These are phyloP conservation scores for Dryoscopus gambensis DNA, from an alignment of 2,113 vertebrate genomes.

Conservation along the genomic window DNA sequence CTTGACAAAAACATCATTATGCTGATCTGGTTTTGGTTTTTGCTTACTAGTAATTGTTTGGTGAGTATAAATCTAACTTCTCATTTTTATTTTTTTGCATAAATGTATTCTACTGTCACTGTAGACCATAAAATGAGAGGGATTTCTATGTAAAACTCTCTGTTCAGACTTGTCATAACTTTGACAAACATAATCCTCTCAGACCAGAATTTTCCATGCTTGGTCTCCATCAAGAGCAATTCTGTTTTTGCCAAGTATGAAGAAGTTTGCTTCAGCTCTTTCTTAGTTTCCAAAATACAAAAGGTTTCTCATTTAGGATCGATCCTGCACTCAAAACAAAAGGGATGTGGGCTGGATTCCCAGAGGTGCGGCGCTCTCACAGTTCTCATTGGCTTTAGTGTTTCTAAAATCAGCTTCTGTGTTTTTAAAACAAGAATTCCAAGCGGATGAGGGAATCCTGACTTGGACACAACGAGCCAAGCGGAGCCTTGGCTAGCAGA, in stretches of 20 bases:
- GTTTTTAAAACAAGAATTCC: constrained; percentile 47
- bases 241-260: constrained; percentile 25
- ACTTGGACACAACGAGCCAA: not conserved
- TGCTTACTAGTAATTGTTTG: constrained; percentile 57
- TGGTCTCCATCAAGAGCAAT: constrained; percentile 11
- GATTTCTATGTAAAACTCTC: not conserved
- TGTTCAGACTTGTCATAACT: constrained; percentile 26
- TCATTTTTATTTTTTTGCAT: constrained; percentile 20
- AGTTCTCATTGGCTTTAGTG: not conserved
- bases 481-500: not conserved
- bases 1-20: constrained; percentile 47
- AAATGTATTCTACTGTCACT: not conserved
- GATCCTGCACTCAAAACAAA: constrained; percentile 43
- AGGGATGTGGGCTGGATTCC: constrained; percentile 37
- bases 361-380: not conserved
- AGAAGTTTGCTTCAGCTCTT: constrained; percentile 20
- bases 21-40: constrained; percentile 44
- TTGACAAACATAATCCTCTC: constrained; percentile 48
- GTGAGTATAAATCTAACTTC: constrained; percentile 41
- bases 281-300: constrained; percentile 38
- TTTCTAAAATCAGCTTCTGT: constrained; percentile 56
- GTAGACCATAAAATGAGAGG: not conserved
- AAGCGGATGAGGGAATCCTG: constrained; percentile 12
- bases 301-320: constrained; percentile 36
- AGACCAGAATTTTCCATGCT: constrained; percentile 37